Evolutionary conservation across 2,113 vertebrate species (phyloP), one percentile per base, ranked within the genome.

Genomic region (Mesitornis unicolor): DNA sequence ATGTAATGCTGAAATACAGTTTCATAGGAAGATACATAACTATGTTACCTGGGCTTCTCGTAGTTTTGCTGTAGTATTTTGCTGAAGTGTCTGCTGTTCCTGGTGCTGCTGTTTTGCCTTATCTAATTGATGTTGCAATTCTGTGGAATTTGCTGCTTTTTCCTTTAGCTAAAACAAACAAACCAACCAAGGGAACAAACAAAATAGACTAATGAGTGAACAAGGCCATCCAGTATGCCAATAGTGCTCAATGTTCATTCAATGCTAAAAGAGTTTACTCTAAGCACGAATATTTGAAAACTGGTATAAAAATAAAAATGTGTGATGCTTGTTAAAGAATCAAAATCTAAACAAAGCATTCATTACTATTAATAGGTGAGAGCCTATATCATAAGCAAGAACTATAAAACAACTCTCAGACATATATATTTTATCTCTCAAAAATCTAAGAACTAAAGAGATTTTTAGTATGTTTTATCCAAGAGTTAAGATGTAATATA

Each of bases 101-200:
- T 99, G 99, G 93, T 99, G 98, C 82, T 99, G 99, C 80, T 99
- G 99, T 85, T 99, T 99, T 92, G 98, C 98, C 97, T 99, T 99
- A 73, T 99, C 99, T 98, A 99, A 96, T 16, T 99, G 99, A 97
- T 99, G 99, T 18, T 99, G 99, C 71, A 99, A 68, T 95, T 99
- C 99, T 51, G 98, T 98, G 79, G 96, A 98, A 96, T 98, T 99
- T 94, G 98, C 96, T 76, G 94, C 97, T 96, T 98, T 98, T 97
- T 99, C 99, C 98, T 99, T 99, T 80, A 99, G 92, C 99, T 99
- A 95, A 54, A 93, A 97, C 85, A 88, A 94, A 81, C 2, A 2
- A 79, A 36, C 26, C 20, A 33, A 21, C 50, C 8, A 84, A 81
- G 70, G 16, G n/a, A 73, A 35, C 17, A 70, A 60, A 42, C 65